Base-by-base conservation (phyloP, 1,140 invertebrate genomes). In the Drosophila biarmipes region DNA sequence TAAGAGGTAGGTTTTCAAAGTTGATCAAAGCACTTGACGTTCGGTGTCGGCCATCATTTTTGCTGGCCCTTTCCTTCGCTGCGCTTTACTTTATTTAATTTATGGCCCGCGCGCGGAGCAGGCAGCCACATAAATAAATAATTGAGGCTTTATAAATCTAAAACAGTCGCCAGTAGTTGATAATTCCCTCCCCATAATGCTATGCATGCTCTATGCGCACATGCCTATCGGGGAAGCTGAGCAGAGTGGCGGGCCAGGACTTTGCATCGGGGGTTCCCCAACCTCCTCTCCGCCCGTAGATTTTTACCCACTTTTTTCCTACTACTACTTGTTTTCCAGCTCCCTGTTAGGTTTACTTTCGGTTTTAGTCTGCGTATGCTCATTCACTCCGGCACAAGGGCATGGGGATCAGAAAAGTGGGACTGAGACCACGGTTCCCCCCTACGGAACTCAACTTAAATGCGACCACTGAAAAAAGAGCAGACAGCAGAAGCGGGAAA, bases 111-210 rank as follows among this genome's bases (percentile, higher is more conserved):
- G 73, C 73, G 57, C 34, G 52, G 49, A 52, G 35, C 59, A 56
- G 55, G 37, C 57, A 75, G 56, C 51, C 40, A 78, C 62, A 77
- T 78, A 78, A 71, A 76, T 76, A 76, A 76, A 76, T 76, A 76
- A 76, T 68, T 76, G 62, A 76, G 69, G 73, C 62, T 76, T 76
- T 76, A 75, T 68, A 76, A 76, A 76, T 76, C 73, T 75, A 54
- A 76, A 76, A 76, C 73, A 76, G 55, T 76, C 42, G 45, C 73
- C 63, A 76, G 73, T 75, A 76, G 73, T 76, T 76, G 64, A 76
- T 68, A 76, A 61, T 68, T 75, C 45, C 43, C 24, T 5, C 27
- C 42, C 15, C 15, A 43, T 12, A 1, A 8, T 8, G 6, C 10
- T 34, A 35, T 55, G 24, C 38, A 34, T 43, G 6, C 46, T 12